phyloP scores from a whole-genome alignment of 2,113 vertebrate genomes.

The Gorsachius goisagi region DNA sequence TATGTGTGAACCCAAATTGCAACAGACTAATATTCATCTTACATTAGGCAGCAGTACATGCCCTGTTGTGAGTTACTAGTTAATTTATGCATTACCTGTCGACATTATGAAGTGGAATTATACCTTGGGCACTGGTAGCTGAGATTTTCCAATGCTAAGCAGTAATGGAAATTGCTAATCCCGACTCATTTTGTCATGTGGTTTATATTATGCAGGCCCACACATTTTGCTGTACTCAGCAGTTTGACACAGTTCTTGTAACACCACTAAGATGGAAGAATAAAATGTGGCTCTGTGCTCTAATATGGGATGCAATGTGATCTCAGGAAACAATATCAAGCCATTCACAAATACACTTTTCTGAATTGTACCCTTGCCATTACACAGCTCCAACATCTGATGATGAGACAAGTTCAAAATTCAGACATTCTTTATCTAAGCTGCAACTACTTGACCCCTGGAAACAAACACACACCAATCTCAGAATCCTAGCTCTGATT shows the following conservation, averaged over 20 bases:
- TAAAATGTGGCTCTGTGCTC: not conserved
- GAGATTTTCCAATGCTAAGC: slow-evolving; percentile 10
- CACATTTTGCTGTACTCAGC: not conserved
- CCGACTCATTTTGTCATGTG: not conserved
- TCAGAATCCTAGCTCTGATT: not conserved
- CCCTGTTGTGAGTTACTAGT: not conserved
- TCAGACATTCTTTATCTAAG: not conserved
- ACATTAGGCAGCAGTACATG: not conserved
- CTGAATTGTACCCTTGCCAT: not conserved
- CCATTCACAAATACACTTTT: not conserved
- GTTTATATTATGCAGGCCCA: not conserved
- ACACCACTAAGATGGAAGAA: not conserved
- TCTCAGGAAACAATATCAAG: not conserved
- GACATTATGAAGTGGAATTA: not conserved
- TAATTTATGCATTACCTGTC: not conserved
- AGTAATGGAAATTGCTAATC: slow-evolving; percentile 7
- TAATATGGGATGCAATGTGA: not conserved
- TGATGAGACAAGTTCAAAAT: not conserved
- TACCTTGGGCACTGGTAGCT: not conserved
- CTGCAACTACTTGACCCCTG: not conserved
- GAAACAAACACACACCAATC: not conserved
- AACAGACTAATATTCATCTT: not conserved
- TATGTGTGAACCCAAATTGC: not conserved
- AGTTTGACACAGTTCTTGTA: not conserved
- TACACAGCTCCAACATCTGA: not conserved